Percentiles rank a stretch among this genome's conserved stretches.
phyloP scores from a whole-genome alignment of 2,113 vertebrate species.

The Gobiocypris rarus region DNA sequence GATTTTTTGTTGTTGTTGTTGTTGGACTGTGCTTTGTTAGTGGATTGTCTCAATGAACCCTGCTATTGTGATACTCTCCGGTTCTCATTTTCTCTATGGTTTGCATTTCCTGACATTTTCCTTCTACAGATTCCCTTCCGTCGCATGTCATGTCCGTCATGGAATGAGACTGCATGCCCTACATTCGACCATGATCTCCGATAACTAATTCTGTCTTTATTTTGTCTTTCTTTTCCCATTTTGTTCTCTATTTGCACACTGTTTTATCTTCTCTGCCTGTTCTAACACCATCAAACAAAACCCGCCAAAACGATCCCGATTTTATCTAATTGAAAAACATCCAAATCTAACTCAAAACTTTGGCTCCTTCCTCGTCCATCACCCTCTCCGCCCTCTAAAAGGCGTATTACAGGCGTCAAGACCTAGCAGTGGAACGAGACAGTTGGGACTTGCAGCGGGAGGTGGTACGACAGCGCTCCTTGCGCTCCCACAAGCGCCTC shows the following conservation, averaged over 20 bases:
- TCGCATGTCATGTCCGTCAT: slow-evolving; percentile 84
- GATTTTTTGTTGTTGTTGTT: slow-evolving; percentile 11
- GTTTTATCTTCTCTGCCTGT: slow-evolving; percentile 78
- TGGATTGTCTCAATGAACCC: slow-evolving; percentile 39
- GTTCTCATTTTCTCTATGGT: slow-evolving; percentile 52
- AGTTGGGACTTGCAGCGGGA: slow-evolving; percentile 85
- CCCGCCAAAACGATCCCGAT: slow-evolving; percentile 35
- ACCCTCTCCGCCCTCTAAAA: slow-evolving; percentile 62
- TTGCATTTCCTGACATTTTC: slow-evolving; percentile 47
- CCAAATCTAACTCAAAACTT: slow-evolving; percentile 46
- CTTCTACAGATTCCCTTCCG: slow-evolving; percentile 82
- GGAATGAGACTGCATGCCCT: slow-evolving; percentile 88
- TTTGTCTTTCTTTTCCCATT: slow-evolving; percentile 84
- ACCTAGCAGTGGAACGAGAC: slow-evolving; percentile 77
- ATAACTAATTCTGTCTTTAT: slow-evolving; percentile 99
- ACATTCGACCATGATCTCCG: slow-evolving; percentile 79
- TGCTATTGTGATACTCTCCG: slow-evolving; percentile 53
- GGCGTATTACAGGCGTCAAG: slow-evolving; percentile 83
- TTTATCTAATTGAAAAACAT: slow-evolving; percentile 67
- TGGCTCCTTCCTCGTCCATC: slow-evolving; percentile 15
- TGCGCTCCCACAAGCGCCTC: slow-evolving; percentile 84
- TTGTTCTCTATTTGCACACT: slow-evolving; percentile 82
- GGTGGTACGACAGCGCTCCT: slow-evolving; percentile 83
- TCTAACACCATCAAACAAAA: slow-evolving; percentile 78
- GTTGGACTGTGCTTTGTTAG: slow-evolving; percentile 34